Evolutionary conservation across 2,888 invertebrate genomes (phyloP).

Genomic region (Chymomyza caudatula): DNA sequence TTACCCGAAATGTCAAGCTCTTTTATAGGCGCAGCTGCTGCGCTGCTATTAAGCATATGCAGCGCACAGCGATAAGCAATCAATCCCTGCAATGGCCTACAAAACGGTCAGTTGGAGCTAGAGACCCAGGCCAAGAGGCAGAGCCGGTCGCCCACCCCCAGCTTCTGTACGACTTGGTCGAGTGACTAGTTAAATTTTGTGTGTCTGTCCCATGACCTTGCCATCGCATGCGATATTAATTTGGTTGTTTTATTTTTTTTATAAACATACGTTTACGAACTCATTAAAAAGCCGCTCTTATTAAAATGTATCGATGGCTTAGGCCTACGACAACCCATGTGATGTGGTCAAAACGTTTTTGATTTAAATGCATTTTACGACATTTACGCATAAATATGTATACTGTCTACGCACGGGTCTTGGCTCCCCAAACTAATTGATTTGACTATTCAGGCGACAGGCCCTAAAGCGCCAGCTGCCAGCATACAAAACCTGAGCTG

Average conservation of each 20-base stretch:
- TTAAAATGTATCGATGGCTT: conserved; percentile 53
- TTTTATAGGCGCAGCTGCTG: conserved; percentile 50
- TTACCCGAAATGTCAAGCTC: conserved; percentile 9
- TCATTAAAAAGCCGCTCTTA: conserved; percentile 55
- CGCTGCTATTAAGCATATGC: conserved; percentile 2
- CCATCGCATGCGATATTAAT: conserved; percentile 46
- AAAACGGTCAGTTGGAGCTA: not conserved
- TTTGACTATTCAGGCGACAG: conserved; percentile 43
- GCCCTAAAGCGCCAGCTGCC: conserved; percentile 21
- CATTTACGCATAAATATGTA: conserved; percentile 62
- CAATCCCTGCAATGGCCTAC: not conserved
- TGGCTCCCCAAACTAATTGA: conserved; percentile 39
- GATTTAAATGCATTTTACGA: conserved; percentile 69
- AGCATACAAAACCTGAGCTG: not conserved
- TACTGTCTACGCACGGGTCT: conserved; percentile 17
- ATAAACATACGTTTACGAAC: conserved; percentile 3
- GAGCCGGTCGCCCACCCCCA: conserved; percentile 1
- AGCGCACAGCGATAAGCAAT: not conserved
- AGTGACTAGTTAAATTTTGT: not conserved
- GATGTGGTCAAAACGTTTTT: conserved; percentile 31
- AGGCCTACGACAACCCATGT: conserved; percentile 36
- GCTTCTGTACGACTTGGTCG: not conserved
- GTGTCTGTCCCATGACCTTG: conserved; percentile 48
- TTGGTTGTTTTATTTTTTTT: conserved; percentile 35
- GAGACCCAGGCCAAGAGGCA: not conserved